Conservation (phyloP, 2,888 invertebrate genomes). For the Podotricha telesiphe region DNA sequence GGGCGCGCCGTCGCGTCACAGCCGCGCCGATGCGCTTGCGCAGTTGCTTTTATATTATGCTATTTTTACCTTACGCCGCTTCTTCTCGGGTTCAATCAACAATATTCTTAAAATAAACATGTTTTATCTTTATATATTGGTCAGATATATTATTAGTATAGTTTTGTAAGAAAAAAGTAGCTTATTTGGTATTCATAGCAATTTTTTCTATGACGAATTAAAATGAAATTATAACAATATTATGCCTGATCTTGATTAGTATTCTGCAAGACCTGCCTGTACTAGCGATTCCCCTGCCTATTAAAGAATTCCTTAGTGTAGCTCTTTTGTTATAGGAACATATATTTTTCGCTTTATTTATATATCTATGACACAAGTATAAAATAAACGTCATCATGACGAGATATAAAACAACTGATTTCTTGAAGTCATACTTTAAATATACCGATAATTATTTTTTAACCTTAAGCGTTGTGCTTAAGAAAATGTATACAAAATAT, state of each 20-base stretch:
- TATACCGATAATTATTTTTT: no score
- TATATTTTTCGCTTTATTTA: neutral
- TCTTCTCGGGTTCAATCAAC: neutral
- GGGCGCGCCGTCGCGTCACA: slow-evolving; percentile 54
- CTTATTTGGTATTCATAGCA: no score
- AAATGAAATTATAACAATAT: neutral
- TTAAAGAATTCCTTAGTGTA: neutral
- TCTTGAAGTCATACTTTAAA: neutral
- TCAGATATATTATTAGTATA: no score
- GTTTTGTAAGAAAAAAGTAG: no score
- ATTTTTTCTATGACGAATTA: no score
- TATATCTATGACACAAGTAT: no score
- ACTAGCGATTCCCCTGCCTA: neutral
- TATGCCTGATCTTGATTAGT: neutral
- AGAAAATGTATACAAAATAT: no score
- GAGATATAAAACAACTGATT: neutral
- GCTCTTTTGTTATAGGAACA: neutral
- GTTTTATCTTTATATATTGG: neutral
- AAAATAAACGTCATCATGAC: neutral
- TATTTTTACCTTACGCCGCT: slow-evolving; percentile 6
- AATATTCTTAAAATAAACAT: neutral
- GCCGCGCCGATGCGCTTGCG: slow-evolving; percentile 45
- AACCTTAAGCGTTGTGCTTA: no score
- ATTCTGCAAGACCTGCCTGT: neutral
- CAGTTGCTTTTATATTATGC: slow-evolving; percentile 12